A percentile compares a stretch with the other conserved stretches of the same genome.
Evolutionary conservation across 2,888 invertebrate genomes (phyloP).

Genomic region (Crepidodera aurea): DNA sequence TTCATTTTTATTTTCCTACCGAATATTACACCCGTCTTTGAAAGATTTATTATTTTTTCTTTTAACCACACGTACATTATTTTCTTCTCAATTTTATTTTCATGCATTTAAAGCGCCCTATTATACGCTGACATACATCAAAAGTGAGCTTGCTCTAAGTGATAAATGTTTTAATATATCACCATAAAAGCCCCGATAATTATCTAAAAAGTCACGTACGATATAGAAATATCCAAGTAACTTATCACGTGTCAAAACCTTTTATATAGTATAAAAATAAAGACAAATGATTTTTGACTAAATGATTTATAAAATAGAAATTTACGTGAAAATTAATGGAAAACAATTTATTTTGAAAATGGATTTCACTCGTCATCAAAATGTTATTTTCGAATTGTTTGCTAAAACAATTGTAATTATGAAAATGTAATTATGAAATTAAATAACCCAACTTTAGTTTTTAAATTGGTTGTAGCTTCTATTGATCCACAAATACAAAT

Average conservation of each 20-base stretch:
- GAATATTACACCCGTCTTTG: no score
- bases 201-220: background rate
- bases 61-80: no score
- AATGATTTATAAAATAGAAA: background rate
- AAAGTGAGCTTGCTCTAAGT: background rate
- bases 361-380: background rate
- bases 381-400: background rate
- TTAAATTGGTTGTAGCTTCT: no score
- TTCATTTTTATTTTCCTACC: no score
- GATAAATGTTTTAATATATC: background rate
- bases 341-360: slow-evolving; percentile 1
- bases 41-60: no score
- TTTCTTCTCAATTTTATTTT: no score
- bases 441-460: no score
- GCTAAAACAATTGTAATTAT: background rate
- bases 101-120: slow-evolving; percentile 2
- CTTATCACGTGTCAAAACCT: background rate
- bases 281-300: background rate
- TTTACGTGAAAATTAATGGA: background rate
- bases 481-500: no score
- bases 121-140: background rate
- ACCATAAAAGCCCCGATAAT: background rate
- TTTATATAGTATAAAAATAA: background rate
- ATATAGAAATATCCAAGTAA: background rate
- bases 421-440: no score